Base-by-base conservation (phyloP, 2,797 vertebrate species). In the Cetoscarus ocellatus region DNA sequence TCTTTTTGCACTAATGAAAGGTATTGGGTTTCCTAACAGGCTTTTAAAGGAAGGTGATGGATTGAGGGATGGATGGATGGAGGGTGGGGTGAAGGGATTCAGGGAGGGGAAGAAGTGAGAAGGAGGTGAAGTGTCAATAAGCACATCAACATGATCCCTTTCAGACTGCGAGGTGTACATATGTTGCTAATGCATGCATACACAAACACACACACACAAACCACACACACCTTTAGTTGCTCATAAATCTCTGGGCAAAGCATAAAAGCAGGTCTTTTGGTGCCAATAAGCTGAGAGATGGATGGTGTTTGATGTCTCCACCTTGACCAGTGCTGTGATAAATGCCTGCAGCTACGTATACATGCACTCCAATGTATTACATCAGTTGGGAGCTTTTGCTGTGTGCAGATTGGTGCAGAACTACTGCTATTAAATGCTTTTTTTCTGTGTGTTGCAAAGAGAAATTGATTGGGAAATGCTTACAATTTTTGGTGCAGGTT, bases 1-100 rank as follows among this genome's bases (percentile, higher is more conserved):
- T 93, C 88, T 92, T 88, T 92, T 84, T 77, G 80, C 83, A 87
- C 88, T 91, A 92, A 94, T 92, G 92, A 93, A 93, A 89, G 87
- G 86, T 87, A 92, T 92, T 85, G 86, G 83, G 86, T 93, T 91
- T 91, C 90, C 90, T 93, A 93, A 91, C 91, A 91, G 91, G 88
- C 92, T 92, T 92, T 93, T 93, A 93, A 91, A 89, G 83, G 83
- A 81, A 84, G 53, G 84, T 91, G 91, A 91, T 92, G 83, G 88
- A 93, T 93, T 85, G 89, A 84, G 73, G 79, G 85, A 66, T 80
- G 55, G 90, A 86, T 77, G 83, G 83, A 70, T 70, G 66, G 71
- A 73, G 66, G 73, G 76, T 87, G 67, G 66, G 61, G 79, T 68
- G 79, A 69, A 40, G 52, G 82, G 71, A 84, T 73, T 66, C 2